phyloP scores from a whole-genome alignment of 2,797 vertebrate species.

The Momotus momota region DNA sequence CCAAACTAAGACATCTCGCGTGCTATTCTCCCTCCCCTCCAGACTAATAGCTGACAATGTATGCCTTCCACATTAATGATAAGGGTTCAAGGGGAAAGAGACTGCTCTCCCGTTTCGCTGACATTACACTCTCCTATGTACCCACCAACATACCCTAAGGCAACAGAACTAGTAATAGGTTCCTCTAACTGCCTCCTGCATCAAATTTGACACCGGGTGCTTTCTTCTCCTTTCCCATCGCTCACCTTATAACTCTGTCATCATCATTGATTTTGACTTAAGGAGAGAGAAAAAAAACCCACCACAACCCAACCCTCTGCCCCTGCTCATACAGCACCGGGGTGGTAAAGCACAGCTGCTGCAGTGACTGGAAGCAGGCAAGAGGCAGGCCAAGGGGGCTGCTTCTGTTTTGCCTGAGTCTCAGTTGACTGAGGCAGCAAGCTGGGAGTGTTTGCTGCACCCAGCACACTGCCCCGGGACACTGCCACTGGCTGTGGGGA shows the following conservation, averaged over 20 bases:
- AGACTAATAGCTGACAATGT: conserved; percentile 67
- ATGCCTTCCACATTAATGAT: conserved; percentile 71
- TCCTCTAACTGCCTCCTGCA: conserved; percentile 73
- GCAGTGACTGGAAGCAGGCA: neutral
- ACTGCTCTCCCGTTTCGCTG: conserved; percentile 56
- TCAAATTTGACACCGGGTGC: conserved; percentile 70
- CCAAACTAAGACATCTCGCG: conserved; percentile 64
- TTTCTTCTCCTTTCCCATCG: conserved; percentile 69
- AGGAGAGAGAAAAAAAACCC: neutral
- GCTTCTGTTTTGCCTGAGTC: neutral
- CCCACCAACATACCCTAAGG: conserved; percentile 71
- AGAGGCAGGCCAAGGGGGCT: neutral
- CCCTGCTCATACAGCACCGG: neutral
- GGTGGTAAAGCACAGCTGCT: neutral
- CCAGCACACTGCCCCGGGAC: neutral
- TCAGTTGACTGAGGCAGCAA: fast-evolving
- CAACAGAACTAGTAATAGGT: conserved; percentile 70
- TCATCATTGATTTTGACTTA: conserved; percentile 76
- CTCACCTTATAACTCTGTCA: conserved; percentile 70
- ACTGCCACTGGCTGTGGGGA: neutral
- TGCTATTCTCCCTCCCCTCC: conserved; percentile 39
- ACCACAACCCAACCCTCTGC: neutral
- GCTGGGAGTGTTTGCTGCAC: fast-evolving
- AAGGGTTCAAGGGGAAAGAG: conserved; percentile 65
- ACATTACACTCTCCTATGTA: conserved; percentile 57